Evolutionary conservation across 2,113 vertebrate genomes (phyloP), one percentile per base, ranked within the genome.

Genomic region (Notarius lentiginosus): DNA sequence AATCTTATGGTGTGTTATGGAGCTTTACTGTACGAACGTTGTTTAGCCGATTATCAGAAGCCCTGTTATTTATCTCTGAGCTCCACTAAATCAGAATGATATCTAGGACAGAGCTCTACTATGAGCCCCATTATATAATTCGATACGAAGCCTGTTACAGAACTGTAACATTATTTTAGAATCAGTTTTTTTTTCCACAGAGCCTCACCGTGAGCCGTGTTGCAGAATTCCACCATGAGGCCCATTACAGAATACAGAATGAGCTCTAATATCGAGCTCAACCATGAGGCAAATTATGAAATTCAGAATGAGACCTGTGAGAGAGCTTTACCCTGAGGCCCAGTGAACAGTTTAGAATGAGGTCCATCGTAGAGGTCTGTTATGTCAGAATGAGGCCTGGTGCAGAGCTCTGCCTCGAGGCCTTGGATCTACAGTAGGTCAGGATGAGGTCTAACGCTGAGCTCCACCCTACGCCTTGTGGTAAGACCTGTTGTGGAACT

Each of bases 141-240:
- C 7, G 8, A 30, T 41, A 7, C 41, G 7, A 72, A 17, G 30
- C 30, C 30, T 41, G 30, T 72, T 72, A 34, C 7, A 8, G 14
- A 47, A 72, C 55, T 56, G 10, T 56, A 56, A 56, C 55, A 56
- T 56, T 15, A 56, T 12, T 68, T 30, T 27, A 15, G 66, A 68
- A 68, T 30, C 30, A 76, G 61, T 41, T 41, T 41, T 41, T 1
- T 4, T 53, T 15, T 2, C 72, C 63, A 49, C 49, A 49, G 86
- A 87, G 86, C 79, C 83, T 11, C 11, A 53, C 53, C 56, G 27
- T 66, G 68, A 76, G 61, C 1, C 2, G 34, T 14, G 6, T 77
- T 60, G 30, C 47, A 34, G 86, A 87, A 80, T 72, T 86, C 34
- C 22, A 30, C 72, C 30, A 10, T 56, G 17, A 34, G 66, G 27